These are phyloP conservation scores for Sebastes iracundus DNA, from an alignment of 2,797 vertebrate genomes.

Conservation along the genomic window DNA sequence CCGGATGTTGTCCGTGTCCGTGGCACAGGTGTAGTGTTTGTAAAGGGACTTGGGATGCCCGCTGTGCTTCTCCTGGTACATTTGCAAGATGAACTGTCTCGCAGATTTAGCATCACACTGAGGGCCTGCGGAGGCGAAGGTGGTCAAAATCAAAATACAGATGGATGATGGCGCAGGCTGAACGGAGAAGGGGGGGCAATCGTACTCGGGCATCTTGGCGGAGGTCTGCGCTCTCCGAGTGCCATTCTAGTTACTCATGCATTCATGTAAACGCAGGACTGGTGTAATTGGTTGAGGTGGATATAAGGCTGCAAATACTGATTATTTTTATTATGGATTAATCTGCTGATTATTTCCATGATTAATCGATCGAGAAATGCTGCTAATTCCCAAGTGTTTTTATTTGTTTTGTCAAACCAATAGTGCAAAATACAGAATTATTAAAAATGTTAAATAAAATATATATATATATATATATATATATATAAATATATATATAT, in stretches of 20 bases:
- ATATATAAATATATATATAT: too few relatives aligned
- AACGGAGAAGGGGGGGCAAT: too few relatives aligned
- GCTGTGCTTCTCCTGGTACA: constrained; percentile 82
- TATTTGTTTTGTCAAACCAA: background rate
- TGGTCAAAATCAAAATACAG: background rate
- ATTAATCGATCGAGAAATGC: too few relatives aligned
- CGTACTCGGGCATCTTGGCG: too few relatives aligned
- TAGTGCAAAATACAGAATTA: background rate
- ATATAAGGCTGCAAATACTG: too few relatives aligned
- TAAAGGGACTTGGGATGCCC: constrained; percentile 85
- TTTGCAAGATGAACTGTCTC: constrained; percentile 86
- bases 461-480: too few relatives aligned
- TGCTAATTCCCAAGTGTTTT: too few relatives aligned
- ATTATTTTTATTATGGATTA: too few relatives aligned
- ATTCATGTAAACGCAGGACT: background rate
- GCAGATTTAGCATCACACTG: constrained; percentile 79
- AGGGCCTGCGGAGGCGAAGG: constrained; percentile 76
- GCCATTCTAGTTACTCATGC: too few relatives aligned
- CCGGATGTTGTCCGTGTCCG: constrained; percentile 89
- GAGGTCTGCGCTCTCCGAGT: too few relatives aligned
- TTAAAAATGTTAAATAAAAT: background rate
- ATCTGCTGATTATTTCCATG: too few relatives aligned
- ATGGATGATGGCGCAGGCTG: too few relatives aligned
- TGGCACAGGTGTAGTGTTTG: constrained; percentile 89
- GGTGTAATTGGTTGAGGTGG: background rate